These are phyloP conservation scores for Globodera rostochiensis DNA, from an alignment of 1,140 invertebrate species.

Conservation along the genomic window DNA sequence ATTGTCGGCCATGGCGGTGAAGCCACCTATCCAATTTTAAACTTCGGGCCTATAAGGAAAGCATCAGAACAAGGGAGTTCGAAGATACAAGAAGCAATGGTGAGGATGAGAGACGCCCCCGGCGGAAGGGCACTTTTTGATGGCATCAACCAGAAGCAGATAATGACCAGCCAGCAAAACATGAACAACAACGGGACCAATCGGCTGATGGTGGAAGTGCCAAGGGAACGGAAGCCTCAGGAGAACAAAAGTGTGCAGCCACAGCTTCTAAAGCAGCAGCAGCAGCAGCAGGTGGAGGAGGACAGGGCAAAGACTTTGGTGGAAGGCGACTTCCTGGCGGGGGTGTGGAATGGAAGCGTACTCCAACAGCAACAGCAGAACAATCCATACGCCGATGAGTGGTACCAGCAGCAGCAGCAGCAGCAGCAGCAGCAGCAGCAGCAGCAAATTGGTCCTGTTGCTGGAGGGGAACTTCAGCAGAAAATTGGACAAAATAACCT, in stretches of 20 bases:
- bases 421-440: too few relatives aligned
- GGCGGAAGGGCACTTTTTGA: too few relatives aligned
- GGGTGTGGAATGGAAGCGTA: conserved; percentile 4
- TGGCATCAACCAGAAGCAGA: background rate
- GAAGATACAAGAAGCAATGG: too few relatives aligned
- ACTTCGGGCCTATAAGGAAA: too few relatives aligned
- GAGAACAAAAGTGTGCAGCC: background rate
- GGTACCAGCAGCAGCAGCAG: background rate
- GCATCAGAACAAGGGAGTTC: too few relatives aligned
- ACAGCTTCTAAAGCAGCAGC: background rate
- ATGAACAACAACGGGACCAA: conserved; percentile 1
- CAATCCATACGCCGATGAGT: conserved; percentile 10
- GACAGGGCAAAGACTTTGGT: background rate
- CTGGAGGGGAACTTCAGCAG: background rate
- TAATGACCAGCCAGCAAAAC: background rate
- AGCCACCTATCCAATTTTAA: too few relatives aligned
- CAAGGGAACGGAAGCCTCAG: background rate
- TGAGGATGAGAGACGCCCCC: too few relatives aligned
- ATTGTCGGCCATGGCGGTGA: too few relatives aligned
- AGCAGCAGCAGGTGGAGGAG: background rate
- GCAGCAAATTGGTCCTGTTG: background rate
- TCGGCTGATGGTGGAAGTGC: conserved; percentile 9
- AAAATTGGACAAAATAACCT: conserved; percentile 2
- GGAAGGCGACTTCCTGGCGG: conserved; percentile 1
- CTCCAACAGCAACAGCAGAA: conserved; percentile 5